Evolutionary conservation across 2,113 vertebrate genomes (phyloP), one percentile per base, ranked within the genome.

Genomic region (Sciurus niger): DNA sequence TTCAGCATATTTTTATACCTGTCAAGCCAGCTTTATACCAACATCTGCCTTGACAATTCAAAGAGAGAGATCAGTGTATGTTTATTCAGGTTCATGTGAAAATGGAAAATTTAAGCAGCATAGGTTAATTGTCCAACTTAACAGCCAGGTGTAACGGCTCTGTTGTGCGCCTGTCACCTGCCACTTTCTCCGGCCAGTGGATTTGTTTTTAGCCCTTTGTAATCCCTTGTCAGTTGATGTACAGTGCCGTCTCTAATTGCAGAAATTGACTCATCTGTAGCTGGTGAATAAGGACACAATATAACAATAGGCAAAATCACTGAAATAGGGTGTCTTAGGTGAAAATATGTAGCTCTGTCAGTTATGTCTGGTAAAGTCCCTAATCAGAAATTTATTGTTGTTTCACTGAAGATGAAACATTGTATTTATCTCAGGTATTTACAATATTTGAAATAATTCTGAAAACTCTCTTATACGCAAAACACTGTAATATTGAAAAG

Each of bases 1-100:
- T 96, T 98, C 95, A 94, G 88, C 90, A 92, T 97, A 16, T 65
- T 93, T 94, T 97, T 98, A 97, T 97, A 97, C 95, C 90, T 97
- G 89, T 51, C 80, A 97, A 78, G 40, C 94, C 67, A 96, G 94
- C 88, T 98, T 96, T 98, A 90, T 94, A 89, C 92, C 53, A 97
- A 63, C 90, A 97, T 94, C 96, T 91, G 95, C 34, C 40, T 97
- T 95, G 94, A 94, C 94, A 93, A 34, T 94, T 96, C 60, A 85
- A 22, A 96, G 83, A 97, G 84, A 85, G 40, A 94, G 12, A 89
- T 65, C 68, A 89, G 53, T 92, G 13, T 17, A 77, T 97, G 65
- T 92, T 94, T 55, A 95, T 43, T 77, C 0, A 2, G 95, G 94
- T 94, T 97, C 93, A 94, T 60, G n/a, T 90, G 53, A 93, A 96